These are phyloP conservation scores for Bombus cullumanus DNA, from an alignment of 1,140 invertebrate genomes.

Conservation along the genomic window DNA sequence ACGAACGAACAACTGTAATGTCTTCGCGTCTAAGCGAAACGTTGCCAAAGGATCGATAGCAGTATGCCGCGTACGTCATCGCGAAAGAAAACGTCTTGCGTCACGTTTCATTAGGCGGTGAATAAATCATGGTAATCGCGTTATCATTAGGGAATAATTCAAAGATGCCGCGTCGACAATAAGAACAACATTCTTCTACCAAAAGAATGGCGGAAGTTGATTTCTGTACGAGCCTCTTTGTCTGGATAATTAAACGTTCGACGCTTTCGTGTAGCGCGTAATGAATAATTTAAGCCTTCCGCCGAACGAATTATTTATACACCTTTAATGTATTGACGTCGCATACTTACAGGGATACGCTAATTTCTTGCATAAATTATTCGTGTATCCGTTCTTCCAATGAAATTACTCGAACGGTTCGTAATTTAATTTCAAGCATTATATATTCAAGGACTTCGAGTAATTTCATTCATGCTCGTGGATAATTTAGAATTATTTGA, in stretches of 20 bases:
- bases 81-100: constrained; percentile 4
- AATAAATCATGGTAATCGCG: constrained; percentile 54
- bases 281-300: constrained; percentile 22
- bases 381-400: background rate
- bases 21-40: background rate
- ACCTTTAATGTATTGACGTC: no score
- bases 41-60: constrained; percentile 24
- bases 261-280: background rate
- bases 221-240: background rate
- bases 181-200: constrained; percentile 16
- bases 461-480: no score
- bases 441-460: no score
- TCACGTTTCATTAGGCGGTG: background rate
- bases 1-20: background rate
- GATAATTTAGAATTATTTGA: no score
- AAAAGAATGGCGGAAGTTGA: background rate
- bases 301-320: background rate
- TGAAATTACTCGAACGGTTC: background rate
- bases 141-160: constrained; percentile 29
- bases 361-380: background rate
- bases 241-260: constrained; percentile 45
- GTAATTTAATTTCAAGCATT: no score
- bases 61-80: constrained; percentile 7
- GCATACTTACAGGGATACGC: no score
- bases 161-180: background rate